phyloP scores from a whole-genome alignment of 2,797 vertebrate genomes.

The Melanotaenia pygmaea region DNA sequence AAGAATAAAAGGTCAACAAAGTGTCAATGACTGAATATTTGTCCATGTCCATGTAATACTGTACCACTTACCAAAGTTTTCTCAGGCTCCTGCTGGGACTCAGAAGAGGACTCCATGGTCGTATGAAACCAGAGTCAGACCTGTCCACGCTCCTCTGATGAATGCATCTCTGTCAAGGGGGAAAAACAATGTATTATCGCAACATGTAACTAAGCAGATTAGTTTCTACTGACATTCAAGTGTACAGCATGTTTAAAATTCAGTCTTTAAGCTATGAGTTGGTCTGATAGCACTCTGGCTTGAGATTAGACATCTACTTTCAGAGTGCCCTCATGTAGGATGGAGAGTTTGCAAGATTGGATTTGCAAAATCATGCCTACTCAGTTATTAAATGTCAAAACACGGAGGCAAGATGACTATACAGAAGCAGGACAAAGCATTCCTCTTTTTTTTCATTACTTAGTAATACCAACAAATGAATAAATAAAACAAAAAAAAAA shows the following conservation, averaged over 20 bases:
- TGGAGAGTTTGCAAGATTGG: slow-evolving; percentile 16
- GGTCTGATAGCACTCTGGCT: slow-evolving; percentile 2
- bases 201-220: not conserved
- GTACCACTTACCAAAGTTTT: slow-evolving; percentile 78
- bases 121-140: slow-evolving; percentile 53
- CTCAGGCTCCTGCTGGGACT: slow-evolving; percentile 83
- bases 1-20: not conserved
- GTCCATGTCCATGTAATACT: not conserved
- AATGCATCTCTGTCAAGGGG: slow-evolving; percentile 73
- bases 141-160: slow-evolving; percentile 62
- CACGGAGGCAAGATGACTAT: not conserved
- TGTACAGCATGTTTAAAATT: not conserved
- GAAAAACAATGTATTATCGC: slow-evolving; percentile 24
- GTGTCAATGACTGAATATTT: not conserved
- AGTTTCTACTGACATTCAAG: not conserved
- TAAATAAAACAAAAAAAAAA: too few species aligned
- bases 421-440: slow-evolving; percentile 2
- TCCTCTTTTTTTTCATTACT: not conserved
- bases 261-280: not conserved
- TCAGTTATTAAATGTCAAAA: slow-evolving; percentile 24
- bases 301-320: not conserved
- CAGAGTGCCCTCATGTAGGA: slow-evolving; percentile 24
- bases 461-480: not conserved
- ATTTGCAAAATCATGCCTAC: slow-evolving; percentile 31
- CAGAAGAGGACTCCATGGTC: slow-evolving; percentile 83